These are phyloP conservation scores for Chrysotoxum bicinctum DNA, from an alignment of 2,888 invertebrate species.

Conservation along the genomic window DNA sequence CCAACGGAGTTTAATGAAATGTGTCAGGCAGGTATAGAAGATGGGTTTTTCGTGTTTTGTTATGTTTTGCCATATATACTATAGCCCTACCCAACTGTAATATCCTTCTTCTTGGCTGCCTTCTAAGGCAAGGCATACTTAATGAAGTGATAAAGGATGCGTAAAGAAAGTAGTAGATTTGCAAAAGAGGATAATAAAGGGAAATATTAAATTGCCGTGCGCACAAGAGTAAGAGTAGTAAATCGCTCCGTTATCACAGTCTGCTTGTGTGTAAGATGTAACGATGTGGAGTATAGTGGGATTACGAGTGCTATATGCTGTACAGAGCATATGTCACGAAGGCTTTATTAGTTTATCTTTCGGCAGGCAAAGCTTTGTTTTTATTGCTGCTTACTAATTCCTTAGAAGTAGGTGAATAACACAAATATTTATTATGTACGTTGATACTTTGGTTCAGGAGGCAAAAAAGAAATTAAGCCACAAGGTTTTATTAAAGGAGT, in stretches of 20 bases:
- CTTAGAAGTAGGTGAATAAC: conserved; percentile 26
- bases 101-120: conserved; percentile 6
- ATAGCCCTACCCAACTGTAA: neutral
- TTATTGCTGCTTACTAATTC: conserved; percentile 17
- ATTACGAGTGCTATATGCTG: conserved; percentile 29
- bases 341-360: conserved; percentile 60
- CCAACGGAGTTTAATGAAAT: conserved; percentile 72
- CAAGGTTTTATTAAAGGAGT: neutral
- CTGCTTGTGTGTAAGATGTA: neutral
- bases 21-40: conserved; percentile 62
- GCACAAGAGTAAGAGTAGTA: conserved; percentile 50
- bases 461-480: neutral
- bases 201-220: conserved; percentile 58
- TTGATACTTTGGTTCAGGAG: neutral
- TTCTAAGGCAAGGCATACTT: conserved; percentile 34
- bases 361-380: conserved; percentile 16
- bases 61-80: neutral
- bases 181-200: conserved; percentile 60
- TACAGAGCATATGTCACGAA: conserved; percentile 56
- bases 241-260: conserved; percentile 27
- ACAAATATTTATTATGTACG: conserved; percentile 10
- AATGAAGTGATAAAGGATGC: conserved; percentile 70
- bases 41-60: conserved; percentile 63
- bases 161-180: conserved; percentile 48
- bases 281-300: neutral